Evolutionary conservation across 2,888 invertebrate genomes (phyloP), one percentile per base, ranked within the genome.

Genomic region (Machimus atricapillus): DNA sequence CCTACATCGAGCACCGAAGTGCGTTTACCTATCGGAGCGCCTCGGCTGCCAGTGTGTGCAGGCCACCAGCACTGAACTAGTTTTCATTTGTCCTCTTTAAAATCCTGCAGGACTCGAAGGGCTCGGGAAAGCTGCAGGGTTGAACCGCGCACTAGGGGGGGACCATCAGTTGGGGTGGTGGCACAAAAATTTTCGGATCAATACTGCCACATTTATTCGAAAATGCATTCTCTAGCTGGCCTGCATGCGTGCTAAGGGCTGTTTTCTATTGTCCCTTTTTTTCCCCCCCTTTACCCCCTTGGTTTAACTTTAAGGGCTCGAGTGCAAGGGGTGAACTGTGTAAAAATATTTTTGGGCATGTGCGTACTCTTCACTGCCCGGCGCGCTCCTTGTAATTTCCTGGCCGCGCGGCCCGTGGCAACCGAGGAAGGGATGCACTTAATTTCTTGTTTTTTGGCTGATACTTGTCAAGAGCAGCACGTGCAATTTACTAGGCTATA

Each of bases 401-500:
- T 0, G 58, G 58, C 7, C 66, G 12, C 56, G 16, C 9, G 66
- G 66, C 27, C 27, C 23, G 27, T 27, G 66, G 66, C 73, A 40
- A 58, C 27, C n/a, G 12, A 85, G 76, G 16, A 76, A 74, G 76
- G 77, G 77, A 86, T 86, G 86, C 86, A 86, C 56, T 77, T 76
- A 79, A 79, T 40, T 27, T 58, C 23, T 37, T 86, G 58, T 27
- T 82, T 85, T 40, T 85, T 27, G 1, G 46, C 27, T 74, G 27
- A 86, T 79, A 79, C 79, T 79, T 86, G 40, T 79, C 86, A 79
- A 78, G 56, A 40, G 78, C 86, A 79, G 86, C 86, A 86, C 86
- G 86, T 86, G 86, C 86, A 86, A 79, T 86, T 86, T 86, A 58
- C 31, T 27, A 83, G 85, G 37, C 19, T 74, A n/a, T n/a, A 34